Base-by-base conservation (phyloP, 2,888 invertebrate genomes). In the Pyrrhia umbra region DNA sequence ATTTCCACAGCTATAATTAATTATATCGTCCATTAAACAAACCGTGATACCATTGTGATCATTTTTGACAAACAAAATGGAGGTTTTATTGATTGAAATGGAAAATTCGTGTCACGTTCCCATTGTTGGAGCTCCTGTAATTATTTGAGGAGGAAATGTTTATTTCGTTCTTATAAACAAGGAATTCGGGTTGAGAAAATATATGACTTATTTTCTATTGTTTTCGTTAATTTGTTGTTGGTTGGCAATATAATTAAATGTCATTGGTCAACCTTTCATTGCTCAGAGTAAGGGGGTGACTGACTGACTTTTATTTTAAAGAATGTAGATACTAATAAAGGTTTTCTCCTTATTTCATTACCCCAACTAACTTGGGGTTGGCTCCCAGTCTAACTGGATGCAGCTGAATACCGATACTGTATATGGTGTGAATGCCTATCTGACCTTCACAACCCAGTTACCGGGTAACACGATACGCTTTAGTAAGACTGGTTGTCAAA, bases 51-150 rank as follows among this genome's bases (percentile, higher is more conserved):
- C 45, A 68, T 64, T 67, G 78, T 77, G 39, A 64, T 63, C 40
- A 62, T 47, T 65, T 70, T 65, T 68, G 70, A 75, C 73, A 66
- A 75, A 68, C 78, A 59, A 73, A 75, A 66, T 70, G 56, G 23
- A 43, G 42, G 55, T 45, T 65, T 65, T 75, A 80, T 80, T 69
- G 79, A 79, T 79, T 73, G 73, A 73, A 75, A 75, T 59, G 73
- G 76, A 73, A 75, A 72, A 78, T 79, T 80, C 49, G 49, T 69
- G 80, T 69, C 62, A 61, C 60, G 47, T 51, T 6, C n/a, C 54
- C n/a, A 50, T 75, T 68, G 75, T 77, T 52, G 25, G 2, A 13
- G 21, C 20, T 27, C 25, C 47, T 39, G 77, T 76, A 71, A 72
- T 72, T 76, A 76, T 76, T 76, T 30, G 39, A 43, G 39, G 55